Percentiles rank a stretch among this genome's conserved stretches.
phyloP scores from a whole-genome alignment of 2,113 vertebrate genomes.

The Puntigrus tetrazona region DNA sequence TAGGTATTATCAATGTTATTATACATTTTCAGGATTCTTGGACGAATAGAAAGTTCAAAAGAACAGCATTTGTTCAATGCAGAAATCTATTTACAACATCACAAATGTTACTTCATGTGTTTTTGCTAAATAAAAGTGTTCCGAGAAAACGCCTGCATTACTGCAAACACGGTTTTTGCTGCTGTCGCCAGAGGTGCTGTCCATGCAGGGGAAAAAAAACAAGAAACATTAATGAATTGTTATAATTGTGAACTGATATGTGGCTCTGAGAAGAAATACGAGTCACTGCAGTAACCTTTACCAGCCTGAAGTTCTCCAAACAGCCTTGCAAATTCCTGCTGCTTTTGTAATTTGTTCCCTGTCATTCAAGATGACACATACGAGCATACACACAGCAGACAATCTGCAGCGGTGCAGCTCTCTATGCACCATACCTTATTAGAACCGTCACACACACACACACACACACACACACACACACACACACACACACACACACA shows the following conservation, averaged over 20 bases:
- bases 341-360: constrained; percentile 34
- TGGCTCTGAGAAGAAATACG: neutral
- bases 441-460: neutral
- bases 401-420: constrained; percentile 12
- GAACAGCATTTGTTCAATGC: no score
- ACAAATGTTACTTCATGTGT: no score
- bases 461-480: constrained; percentile 2
- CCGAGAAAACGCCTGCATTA: no score
- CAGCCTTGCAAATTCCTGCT: neutral
- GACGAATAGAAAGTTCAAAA: no score
- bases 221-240: no score
- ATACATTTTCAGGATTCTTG: no score
- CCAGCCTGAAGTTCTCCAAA: neutral
- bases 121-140: no score
- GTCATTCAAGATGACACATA: constrained; percentile 23
- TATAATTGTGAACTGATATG: neutral
- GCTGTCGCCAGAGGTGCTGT: no score
- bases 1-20: no score
- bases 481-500: constrained; percentile 14
- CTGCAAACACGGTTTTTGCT: no score
- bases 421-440: constrained; percentile 16
- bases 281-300: constrained; percentile 10
- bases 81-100: no score
- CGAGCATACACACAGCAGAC: constrained; percentile 17
- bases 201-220: no score